Percentiles rank a stretch among this genome's conserved stretches.
Conservation (phyloP, 2,888 invertebrate genomes). For the Sipha maydis region DNA sequence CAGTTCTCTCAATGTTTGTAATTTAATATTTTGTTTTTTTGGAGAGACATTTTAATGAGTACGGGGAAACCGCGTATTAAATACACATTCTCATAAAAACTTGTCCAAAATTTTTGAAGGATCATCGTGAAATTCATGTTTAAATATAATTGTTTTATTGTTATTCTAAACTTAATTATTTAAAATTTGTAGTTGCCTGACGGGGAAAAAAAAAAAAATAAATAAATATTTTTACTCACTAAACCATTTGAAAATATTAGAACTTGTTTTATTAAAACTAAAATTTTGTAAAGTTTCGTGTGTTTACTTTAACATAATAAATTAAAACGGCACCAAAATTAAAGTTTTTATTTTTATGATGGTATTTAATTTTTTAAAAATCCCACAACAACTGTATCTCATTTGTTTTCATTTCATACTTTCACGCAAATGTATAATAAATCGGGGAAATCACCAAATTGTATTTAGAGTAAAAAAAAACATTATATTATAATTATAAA, state of each 20-base stretch:
- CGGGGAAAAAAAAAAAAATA: neutral
- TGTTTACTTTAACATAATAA: neutral
- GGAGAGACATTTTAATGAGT: neutral
- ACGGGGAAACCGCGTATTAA: neutral
- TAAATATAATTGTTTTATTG: neutral
- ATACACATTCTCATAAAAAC: neutral
- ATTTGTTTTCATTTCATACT: neutral
- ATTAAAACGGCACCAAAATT: neutral
- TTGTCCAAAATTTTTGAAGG: neutral
- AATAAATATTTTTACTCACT: neutral
- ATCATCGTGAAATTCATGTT: neutral
- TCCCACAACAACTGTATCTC: slow-evolving; percentile 3
- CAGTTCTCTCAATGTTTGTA: neutral
- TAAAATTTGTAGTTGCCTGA: neutral
- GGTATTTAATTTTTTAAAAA: neutral
- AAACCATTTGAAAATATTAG: neutral
- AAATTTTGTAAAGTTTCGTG: neutral
- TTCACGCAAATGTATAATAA: neutral
- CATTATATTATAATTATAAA: neutral
- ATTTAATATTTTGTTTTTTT: slow-evolving; percentile 4
- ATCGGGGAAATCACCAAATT: neutral
- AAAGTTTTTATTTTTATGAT: neutral
- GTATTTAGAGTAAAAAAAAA: neutral
- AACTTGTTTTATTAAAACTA: neutral
- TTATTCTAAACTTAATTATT: neutral